Conservation (phyloP, 2,888 invertebrate genomes). For the Drosophila algonquin region DNA sequence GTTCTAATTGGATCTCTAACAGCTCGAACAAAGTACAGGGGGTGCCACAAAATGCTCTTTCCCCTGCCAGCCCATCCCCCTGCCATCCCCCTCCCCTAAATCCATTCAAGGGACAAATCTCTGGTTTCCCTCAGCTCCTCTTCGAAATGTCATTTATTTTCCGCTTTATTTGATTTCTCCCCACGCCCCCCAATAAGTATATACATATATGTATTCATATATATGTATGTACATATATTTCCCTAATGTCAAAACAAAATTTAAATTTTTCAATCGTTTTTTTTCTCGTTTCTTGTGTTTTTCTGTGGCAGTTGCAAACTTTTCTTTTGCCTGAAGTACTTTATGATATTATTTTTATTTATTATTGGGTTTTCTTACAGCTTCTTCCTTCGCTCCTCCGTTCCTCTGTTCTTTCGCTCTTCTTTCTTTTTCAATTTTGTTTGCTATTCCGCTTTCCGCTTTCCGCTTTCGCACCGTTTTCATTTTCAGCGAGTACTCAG, state of each 20-base stretch:
- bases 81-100: no score
- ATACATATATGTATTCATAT: no score
- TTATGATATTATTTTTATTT: conserved; percentile 41
- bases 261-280: conserved; percentile 28
- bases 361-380: conserved; percentile 24
- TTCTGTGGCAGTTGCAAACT: conserved; percentile 7
- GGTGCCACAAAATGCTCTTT: no score
- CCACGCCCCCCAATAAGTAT: not conserved
- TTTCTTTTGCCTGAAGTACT: conserved; percentile 15
- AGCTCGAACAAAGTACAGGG: no score
- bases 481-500: conserved; percentile 25
- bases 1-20: no score
- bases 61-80: no score
- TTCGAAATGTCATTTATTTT: conserved; percentile 38
- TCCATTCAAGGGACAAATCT: no score
- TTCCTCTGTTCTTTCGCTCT: conserved; percentile 10
- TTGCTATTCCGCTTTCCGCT: not conserved
- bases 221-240: not conserved
- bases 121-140: not conserved
- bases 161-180: conserved; percentile 10
- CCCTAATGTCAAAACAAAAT: conserved; percentile 27
- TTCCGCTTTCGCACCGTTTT: not conserved
- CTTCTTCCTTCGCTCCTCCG: conserved; percentile 7
- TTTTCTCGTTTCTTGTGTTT: not conserved
- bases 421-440: conserved; percentile 37